Evolutionary conservation across 2,888 invertebrate species (phyloP), one percentile per base, ranked within the genome.

Genomic region (Pandemis cinnamomeana): DNA sequence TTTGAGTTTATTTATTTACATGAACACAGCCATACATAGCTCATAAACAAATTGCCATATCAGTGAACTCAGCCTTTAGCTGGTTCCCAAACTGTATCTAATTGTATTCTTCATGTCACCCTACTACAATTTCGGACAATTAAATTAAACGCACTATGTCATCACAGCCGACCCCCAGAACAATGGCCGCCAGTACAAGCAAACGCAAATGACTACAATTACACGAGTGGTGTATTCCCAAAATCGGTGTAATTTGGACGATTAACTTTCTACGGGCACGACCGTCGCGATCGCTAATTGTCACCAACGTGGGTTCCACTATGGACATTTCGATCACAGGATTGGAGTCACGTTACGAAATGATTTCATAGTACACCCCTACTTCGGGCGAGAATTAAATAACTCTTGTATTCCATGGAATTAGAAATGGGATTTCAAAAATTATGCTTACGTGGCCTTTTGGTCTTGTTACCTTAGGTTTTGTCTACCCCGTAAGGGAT

Each of bases 241-340:
- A 82, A 87, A 87, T 83, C 79, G 81, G 75, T 78, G 83, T 79
- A 84, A 83, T 86, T 84, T 82, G 63, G 72, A 72, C 82, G 82
- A 85, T 89, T 87, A 87, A 88, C 89, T 89, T 89, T 89, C 89
- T 86, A 87, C 77, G 80, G 75, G 76, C 73, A 63, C n/a, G 42
- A 76, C 75, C 77, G 78, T 70, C 68, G 76, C 62, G 77, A 81
- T 48, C 15, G 63, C 74, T 81, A 83, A 85, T 78, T 70, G 68
- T 71, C 51, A 46, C 44, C 63, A 46, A 20, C 46, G 63, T 42
- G 42, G 5, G 13, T 63, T 20, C 63, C 27, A 60, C 58, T 58
- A 27, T 58, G 58, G 27, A 27, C 11, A 58, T 58, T 58, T 27
- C 27, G 58, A 58, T 58, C 27, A 58, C 27, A 58, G 27, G 27